These are phyloP conservation scores for Icerya purchasi DNA, from an alignment of 2,888 invertebrate species.

Conservation along the genomic window DNA sequence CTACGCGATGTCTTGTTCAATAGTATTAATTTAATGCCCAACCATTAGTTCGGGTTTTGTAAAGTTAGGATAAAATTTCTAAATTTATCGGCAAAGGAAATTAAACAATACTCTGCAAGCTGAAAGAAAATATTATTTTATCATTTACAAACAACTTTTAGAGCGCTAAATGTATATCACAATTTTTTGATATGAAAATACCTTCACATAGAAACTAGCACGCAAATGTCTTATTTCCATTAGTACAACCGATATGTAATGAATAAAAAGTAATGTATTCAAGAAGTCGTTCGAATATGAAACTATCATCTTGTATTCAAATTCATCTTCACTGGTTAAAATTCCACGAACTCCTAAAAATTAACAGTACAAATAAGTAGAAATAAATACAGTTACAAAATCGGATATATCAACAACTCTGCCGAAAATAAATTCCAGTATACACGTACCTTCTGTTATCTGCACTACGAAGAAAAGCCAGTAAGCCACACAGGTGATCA, in stretches of 20 bases:
- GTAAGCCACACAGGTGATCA: slow-evolving; percentile 84
- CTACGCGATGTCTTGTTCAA: too few species aligned
- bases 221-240: slow-evolving; percentile 83
- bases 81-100: too few species aligned
- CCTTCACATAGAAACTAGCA: slow-evolving; percentile 49
- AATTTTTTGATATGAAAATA: background rate
- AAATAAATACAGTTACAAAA: background rate
- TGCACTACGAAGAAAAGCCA: slow-evolving; percentile 97
- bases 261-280: slow-evolving; percentile 83
- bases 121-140: too few species aligned
- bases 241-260: slow-evolving; percentile 78
- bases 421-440: background rate
- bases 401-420: too few species aligned
- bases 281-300: slow-evolving; percentile 80
- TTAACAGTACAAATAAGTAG: background rate
- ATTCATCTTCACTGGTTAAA: slow-evolving; percentile 49
- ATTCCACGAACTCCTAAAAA: slow-evolving; percentile 46
- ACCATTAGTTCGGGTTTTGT: too few species aligned
- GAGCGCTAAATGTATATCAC: too few species aligned
- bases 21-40: too few species aligned
- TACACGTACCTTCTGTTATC: slow-evolving; percentile 23
- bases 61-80: too few species aligned
- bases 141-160: too few species aligned
- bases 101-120: too few species aligned
- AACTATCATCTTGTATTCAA: slow-evolving; percentile 68